Percentiles rank a stretch among this genome's conserved stretches.
phyloP scores from a whole-genome alignment of 2,888 invertebrate species.

The Cephus sareptanus region DNA sequence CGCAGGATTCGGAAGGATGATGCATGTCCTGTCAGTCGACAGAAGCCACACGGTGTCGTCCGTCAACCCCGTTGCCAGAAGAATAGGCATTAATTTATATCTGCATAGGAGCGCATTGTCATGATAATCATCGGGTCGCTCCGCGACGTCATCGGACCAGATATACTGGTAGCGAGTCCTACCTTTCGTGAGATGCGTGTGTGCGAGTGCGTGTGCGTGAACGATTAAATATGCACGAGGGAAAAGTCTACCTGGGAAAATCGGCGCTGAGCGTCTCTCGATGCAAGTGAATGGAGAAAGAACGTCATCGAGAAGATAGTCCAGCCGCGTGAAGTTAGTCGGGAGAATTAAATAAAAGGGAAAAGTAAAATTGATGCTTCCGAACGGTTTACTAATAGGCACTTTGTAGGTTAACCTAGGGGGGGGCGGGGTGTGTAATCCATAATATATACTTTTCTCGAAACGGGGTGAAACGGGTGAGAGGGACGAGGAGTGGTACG shows the following conservation, averaged over 20 bases:
- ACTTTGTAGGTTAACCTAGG: neutral
- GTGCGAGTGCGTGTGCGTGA: conserved; percentile 42
- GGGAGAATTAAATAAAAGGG: neutral
- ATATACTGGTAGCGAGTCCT: conserved; percentile 42
- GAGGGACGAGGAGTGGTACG: neutral
- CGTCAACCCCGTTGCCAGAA: conserved; percentile 34
- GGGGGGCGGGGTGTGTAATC: neutral
- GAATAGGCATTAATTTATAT: conserved; percentile 66
- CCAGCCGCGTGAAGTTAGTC: neutral
- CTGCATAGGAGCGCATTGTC: conserved; percentile 60
- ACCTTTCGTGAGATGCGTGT: neutral
- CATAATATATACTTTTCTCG: conserved; percentile 4
- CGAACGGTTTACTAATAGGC: neutral
- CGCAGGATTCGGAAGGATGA: conserved; percentile 23
- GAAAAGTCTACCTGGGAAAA: conserved; percentile 59
- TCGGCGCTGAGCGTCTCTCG: conserved; percentile 24
- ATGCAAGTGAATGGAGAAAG: neutral
- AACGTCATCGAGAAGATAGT: neutral
- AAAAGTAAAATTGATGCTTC: neutral
- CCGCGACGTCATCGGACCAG: conserved; percentile 35
- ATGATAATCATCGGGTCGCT: conserved; percentile 55
- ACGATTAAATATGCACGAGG: conserved; percentile 52
- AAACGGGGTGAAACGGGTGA: neutral
- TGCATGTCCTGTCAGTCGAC: conserved; percentile 47
- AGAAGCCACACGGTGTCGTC: conserved; percentile 28